Conservation (phyloP, 2,797 vertebrate genomes). For the Pampus argenteus region DNA sequence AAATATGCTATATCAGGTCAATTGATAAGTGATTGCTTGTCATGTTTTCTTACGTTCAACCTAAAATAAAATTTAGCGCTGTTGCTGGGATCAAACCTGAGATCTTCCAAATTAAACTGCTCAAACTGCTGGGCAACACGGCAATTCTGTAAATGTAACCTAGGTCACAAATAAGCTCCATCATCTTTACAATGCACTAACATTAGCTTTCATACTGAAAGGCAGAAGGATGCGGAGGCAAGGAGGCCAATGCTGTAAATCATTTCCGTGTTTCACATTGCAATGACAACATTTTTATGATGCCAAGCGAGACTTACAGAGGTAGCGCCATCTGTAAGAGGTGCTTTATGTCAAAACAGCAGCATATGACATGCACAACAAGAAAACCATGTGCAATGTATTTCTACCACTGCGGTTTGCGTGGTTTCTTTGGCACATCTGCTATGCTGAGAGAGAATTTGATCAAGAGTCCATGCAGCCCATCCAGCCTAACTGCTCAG, state of each 20-base stretch:
- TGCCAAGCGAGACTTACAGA: slow-evolving; percentile 15
- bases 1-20: slow-evolving; percentile 32
- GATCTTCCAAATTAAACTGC: slow-evolving; percentile 1
- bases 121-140: slow-evolving; percentile 4
- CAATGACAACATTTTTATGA: slow-evolving; percentile 33
- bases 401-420: slow-evolving; percentile 34
- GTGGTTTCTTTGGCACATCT: slow-evolving; percentile 52
- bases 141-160: slow-evolving; percentile 6
- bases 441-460: slow-evolving; percentile 48
- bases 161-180: slow-evolving; percentile 2
- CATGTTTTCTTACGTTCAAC: slow-evolving; percentile 3
- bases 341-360: slow-evolving; percentile 27
- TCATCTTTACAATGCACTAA: slow-evolving; percentile 10
- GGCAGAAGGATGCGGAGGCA: neutral
- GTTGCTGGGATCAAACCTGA: slow-evolving; percentile 19
- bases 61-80: slow-evolving; percentile 8
- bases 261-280: slow-evolving; percentile 21
- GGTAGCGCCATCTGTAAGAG: slow-evolving; percentile 15
- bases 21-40: slow-evolving; percentile 20
- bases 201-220: neutral
- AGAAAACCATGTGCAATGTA: slow-evolving; percentile 25
- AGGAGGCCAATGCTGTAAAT: slow-evolving; percentile 25
- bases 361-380: slow-evolving; percentile 26
- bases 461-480: slow-evolving; percentile 53
- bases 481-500: slow-evolving; percentile 54